phyloP scores from a whole-genome alignment of 2,797 vertebrate genomes.

The Epinephelus malabaricus region DNA sequence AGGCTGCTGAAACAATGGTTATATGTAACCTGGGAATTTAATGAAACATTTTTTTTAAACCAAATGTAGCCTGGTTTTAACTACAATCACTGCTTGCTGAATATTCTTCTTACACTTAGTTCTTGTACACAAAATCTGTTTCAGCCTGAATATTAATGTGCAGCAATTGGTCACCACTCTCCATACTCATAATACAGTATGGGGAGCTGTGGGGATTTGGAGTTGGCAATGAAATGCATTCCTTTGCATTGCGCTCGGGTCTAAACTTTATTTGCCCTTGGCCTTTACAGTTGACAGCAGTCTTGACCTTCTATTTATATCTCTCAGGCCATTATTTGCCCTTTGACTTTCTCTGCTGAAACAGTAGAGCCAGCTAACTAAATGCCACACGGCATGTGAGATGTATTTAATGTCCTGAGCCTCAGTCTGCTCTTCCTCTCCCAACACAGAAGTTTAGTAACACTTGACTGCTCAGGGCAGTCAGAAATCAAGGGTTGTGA shows the following conservation, averaged over 20 bases:
- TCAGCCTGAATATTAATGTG: not conserved
- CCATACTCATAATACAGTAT: conserved; percentile 29
- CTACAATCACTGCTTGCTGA: not conserved
- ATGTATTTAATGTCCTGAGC: conserved; percentile 71
- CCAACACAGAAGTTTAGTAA: conserved; percentile 43
- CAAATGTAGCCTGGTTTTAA: not conserved
- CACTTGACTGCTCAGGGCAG: conserved; percentile 11
- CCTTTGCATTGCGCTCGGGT: conserved; percentile 65
- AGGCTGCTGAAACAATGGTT: not conserved
- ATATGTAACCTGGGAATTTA: not conserved
- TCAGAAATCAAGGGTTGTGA: not conserved
- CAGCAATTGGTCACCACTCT: conserved; percentile 1
- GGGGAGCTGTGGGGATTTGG: conserved; percentile 27
- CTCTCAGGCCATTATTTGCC: conserved; percentile 81
- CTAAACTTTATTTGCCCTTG: conserved; percentile 83
- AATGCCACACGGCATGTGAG: conserved; percentile 89
- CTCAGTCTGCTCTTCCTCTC: conserved; percentile 62
- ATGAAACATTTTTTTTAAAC: not conserved
- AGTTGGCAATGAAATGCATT: conserved; percentile 70
- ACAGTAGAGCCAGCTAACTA: conserved; percentile 85
- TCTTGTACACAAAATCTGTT: not conserved
- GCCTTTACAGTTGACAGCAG: conserved; percentile 78
- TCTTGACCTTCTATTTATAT: conserved; percentile 90
- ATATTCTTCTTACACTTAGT: not conserved
- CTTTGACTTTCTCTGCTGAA: conserved; percentile 89